Base-by-base conservation (phyloP, 64 coral and sea anemone species). In the Porites lutea region DNA sequence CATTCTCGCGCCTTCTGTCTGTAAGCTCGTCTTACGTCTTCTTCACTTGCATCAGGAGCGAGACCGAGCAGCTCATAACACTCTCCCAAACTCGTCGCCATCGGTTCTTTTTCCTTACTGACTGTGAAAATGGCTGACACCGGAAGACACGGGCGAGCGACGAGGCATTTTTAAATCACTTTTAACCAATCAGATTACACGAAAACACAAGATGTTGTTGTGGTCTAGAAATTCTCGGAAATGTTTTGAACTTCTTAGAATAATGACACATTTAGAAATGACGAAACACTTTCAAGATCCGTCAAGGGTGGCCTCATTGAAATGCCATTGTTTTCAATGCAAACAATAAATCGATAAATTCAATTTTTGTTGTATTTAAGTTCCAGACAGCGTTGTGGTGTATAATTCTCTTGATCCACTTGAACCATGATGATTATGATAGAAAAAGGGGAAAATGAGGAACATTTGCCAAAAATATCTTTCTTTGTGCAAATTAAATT, bases 11-110 rank as follows among this genome's bases (percentile, higher is more conserved):
- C 92, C 81, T 94, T 94, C 69, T 89, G 86, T 65, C 83, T 89
- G 58, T 94, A 94, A 3, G 92, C 92, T 89, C 59, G 75, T 82
- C 81, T 82, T n/a, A 94, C 92, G 89, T 94, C 92, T 3, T 94
- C 92, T 47, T 94, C 92, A 11, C 45, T 94, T 13, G 92, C 92
- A 14, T 43, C 54, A 49, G 72, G 73, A 10, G 92, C 59, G 16
- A 94, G 78, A 20, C 88, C 69, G 8, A 94, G 92, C 67, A 89
- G 52, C 59, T 89, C 88, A 10, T 83, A 94, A 51, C 92, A 83
- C 20, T 94, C 92, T 94, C 75, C 23, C 59, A 88, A 59, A 49
- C 70, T 94, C 69, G 72, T 90, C 4, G 92, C 86, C 92, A 94
- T 94, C 50, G 9, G 2, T 88, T 66, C 19, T 37, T 85, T 8